Base-by-base conservation (phyloP, 2,113 vertebrate genomes). In the Thomomys bottae region DNA sequence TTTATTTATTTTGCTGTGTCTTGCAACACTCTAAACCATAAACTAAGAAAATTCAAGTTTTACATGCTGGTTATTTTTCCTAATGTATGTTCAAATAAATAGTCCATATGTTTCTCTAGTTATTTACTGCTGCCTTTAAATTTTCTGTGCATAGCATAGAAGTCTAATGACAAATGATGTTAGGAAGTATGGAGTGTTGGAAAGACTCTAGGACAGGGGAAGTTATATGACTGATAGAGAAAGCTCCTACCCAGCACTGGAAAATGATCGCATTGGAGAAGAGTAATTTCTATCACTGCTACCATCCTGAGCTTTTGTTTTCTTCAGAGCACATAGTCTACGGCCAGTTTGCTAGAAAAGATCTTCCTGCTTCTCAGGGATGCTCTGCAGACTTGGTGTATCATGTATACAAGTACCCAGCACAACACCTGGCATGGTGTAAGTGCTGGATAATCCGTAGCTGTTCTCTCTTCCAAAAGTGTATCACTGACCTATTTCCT, bases 391-490 rank as follows among this genome's bases (percentile, higher is more conserved):
- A 73, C 54, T 32, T n/a, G 40, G 3, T 40, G 20, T 45, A 8
- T 40, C 49, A 2, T 66, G 26, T 23, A 32, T 1, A n/a, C 61
- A 85, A 24, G 12, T 40, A 28, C 15, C 5, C 21, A 18, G 34
- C 23, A 36, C 15, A 14, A 57, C 5, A 28, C 57, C 23, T 26
- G 49, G 82, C 42, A 4, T 11, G 1, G 6, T 5, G 36, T 2
- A 1, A 14, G 6, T 18, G 3, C 4, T 6, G 64, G n/a, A 57
- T 11, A 42, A n/a, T 24, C 3, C 4, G 0, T 1, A 7, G 8
- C 23, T 0, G 0, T 23, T n/a, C 71, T 45, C 72, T 32, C 20
- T 42, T 36, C 15, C 49, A 8, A 2, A 49, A 30, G 38, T 45
- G 28, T 4, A 0, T 36, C 40, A 67, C 73, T 59, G 72, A 30